Evolutionary conservation across 2,888 invertebrate species (phyloP).

Genomic region (Cosmorhoe ocellata): DNA sequence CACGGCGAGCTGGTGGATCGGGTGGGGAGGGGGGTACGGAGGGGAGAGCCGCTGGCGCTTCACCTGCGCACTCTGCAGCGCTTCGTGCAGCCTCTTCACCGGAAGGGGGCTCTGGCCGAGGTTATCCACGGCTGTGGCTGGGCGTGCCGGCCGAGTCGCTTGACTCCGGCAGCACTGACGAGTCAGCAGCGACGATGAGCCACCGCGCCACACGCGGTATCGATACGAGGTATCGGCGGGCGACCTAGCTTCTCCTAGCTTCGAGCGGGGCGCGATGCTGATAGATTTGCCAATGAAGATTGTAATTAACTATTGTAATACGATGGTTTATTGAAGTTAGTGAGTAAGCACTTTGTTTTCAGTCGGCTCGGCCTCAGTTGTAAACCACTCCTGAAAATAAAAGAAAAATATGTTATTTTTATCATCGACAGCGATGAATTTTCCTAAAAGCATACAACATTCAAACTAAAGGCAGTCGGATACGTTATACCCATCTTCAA

Average conservation of each 20-base stretch:
- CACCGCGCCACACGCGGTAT: constrained; percentile 67
- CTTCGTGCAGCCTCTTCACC: constrained; percentile 84
- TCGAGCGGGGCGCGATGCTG: constrained; percentile 49
- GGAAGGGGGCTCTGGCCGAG: constrained; percentile 81
- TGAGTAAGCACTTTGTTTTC: constrained; percentile 65
- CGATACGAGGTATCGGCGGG: constrained; percentile 61
- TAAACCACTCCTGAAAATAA: constrained; percentile 72
- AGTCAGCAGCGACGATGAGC: constrained; percentile 66
- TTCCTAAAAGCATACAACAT: constrained; percentile 2
- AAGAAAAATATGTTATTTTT: constrained; percentile 37
- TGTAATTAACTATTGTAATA: constrained; percentile 43
- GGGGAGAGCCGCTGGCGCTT: constrained; percentile 84
- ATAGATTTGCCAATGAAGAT: constrained; percentile 54
- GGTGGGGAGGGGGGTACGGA: constrained; percentile 81
- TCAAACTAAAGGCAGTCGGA: constrained; percentile 46
- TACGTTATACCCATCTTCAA: constrained; percentile 17
- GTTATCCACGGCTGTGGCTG: constrained; percentile 81
- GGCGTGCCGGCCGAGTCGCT: constrained; percentile 80
- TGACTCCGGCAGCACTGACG: constrained; percentile 81
- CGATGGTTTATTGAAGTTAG: constrained; percentile 57
- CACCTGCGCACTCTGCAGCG: constrained; percentile 83
- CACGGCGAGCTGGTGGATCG: constrained; percentile 74
- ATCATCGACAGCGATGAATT: too few relatives aligned
- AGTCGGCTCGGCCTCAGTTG: constrained; percentile 64
- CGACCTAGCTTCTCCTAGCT: constrained; percentile 56